phyloP scores from a whole-genome alignment of 2,113 vertebrate species.

The Vireo altiloquus region DNA sequence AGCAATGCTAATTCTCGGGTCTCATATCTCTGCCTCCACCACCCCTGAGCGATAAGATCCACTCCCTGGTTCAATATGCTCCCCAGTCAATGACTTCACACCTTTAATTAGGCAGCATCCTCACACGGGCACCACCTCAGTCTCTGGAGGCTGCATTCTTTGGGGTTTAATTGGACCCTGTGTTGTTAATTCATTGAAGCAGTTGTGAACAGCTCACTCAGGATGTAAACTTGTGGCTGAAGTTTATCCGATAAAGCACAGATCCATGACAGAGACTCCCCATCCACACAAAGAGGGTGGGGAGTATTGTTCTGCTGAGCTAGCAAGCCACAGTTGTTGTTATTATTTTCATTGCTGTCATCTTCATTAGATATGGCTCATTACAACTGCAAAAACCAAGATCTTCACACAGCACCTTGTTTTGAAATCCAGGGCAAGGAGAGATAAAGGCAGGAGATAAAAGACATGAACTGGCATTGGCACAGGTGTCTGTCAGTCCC shows the following conservation, averaged over 20 bases:
- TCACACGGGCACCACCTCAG: not conserved
- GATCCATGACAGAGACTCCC: not conserved
- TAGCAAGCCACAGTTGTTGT: not conserved
- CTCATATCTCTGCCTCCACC: slow-evolving; percentile 1
- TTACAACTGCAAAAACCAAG: not conserved
- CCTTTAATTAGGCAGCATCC: slow-evolving; percentile 8
- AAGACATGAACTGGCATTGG: not conserved
- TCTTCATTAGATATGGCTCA: not conserved
- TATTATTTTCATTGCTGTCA: slow-evolving; percentile 17
- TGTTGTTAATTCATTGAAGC: not conserved
- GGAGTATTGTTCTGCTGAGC: not conserved
- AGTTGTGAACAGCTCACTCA: not conserved
- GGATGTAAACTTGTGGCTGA: slow-evolving; percentile 19
- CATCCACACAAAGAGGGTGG: not conserved
- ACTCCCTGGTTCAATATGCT: not conserved
- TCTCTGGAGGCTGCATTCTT: not conserved
- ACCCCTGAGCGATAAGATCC: not conserved
- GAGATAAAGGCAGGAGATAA: not conserved
- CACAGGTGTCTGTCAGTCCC: not conserved
- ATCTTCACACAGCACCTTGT: not conserved
- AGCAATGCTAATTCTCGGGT: not conserved
- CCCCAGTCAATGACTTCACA: slow-evolving; percentile 11
- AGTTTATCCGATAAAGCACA: not conserved
- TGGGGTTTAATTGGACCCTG: not conserved
- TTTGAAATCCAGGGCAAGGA: not conserved